A percentile compares a stretch with the other conserved stretches of the same genome.
Evolutionary conservation across 1,140 invertebrate genomes (phyloP).

Genomic region (Trinorchestia longiramus): DNA sequence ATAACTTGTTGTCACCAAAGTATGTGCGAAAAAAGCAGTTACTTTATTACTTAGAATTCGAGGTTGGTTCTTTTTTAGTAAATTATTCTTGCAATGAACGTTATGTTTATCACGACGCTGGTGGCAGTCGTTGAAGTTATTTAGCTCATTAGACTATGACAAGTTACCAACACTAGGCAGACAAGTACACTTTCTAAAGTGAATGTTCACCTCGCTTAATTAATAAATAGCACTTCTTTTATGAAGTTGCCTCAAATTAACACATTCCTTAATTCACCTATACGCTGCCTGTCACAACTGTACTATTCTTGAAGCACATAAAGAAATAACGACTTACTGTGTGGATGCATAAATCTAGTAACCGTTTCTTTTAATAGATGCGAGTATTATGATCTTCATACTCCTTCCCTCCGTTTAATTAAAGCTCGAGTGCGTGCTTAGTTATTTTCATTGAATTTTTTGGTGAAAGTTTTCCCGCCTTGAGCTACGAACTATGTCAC

Average conservation of each 20-base stretch:
- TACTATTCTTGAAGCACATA: not conserved
- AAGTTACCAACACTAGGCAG: not conserved
- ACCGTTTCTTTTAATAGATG: not conserved
- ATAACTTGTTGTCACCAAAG: not conserved
- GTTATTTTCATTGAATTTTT: not conserved
- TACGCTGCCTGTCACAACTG: not conserved
- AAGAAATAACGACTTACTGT: not conserved
- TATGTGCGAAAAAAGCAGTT: not conserved
- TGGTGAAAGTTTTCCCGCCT: not conserved
- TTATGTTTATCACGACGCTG: not conserved
- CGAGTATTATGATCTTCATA: not conserved
- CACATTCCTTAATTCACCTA: not conserved
- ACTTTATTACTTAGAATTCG: not conserved
- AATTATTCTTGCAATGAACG: slow-evolving; percentile 20
- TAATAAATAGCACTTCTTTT: not conserved
- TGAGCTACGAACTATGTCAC: not conserved
- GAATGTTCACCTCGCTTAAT: not conserved
- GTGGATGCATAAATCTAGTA: not conserved
- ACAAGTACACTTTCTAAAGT: slow-evolving; percentile 30
- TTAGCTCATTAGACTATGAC: slow-evolving; percentile 24
- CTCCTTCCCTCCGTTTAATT: not conserved
- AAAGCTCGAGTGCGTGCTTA: not conserved
- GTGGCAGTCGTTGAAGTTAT: not conserved
- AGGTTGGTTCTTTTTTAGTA: not conserved
- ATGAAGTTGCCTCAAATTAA: not conserved